Evolutionary conservation across 2,797 vertebrate species (phyloP).

Genomic region (Lacerta agilis): DNA sequence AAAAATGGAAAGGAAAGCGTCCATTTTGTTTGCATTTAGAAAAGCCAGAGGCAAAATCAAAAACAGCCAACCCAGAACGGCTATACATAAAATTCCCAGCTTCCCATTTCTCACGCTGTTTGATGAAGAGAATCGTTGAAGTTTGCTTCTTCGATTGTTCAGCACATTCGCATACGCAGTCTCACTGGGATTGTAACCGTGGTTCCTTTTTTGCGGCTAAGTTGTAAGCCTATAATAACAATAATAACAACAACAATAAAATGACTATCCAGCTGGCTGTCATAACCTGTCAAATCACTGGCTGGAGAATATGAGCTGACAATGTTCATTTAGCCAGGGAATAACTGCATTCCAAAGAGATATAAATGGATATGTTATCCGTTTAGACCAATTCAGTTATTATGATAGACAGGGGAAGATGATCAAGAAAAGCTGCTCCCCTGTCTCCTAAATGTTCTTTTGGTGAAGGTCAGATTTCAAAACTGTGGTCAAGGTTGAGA

Average conservation of each 20-base stretch:
- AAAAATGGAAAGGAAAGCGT: neutral
- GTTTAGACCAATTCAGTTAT: neutral
- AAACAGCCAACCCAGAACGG: neutral
- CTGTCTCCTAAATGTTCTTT: neutral
- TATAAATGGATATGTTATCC: neutral
- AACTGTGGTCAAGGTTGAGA: neutral
- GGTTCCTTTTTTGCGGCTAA: neutral
- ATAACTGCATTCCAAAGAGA: neutral
- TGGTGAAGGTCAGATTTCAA: neutral
- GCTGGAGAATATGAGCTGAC: neutral
- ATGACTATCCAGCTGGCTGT: neutral
- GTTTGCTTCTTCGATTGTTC: conserved; percentile 4
- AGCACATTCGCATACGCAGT: neutral
- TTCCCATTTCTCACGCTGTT: neutral
- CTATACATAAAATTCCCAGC: neutral
- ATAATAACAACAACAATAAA: neutral
- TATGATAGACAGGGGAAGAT: neutral
- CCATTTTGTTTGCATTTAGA: conserved; percentile 25
- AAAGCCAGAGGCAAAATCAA: neutral
- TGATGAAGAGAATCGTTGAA: conserved; percentile 11
- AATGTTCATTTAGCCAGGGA: neutral
- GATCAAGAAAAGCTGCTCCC: neutral
- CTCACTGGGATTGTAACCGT: neutral
- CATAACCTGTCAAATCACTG: rapidly evolving
- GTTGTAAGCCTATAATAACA: neutral